Evolutionary conservation across 2,888 invertebrate genomes (phyloP).

Genomic region (Pristionchus arcanus): DNA sequence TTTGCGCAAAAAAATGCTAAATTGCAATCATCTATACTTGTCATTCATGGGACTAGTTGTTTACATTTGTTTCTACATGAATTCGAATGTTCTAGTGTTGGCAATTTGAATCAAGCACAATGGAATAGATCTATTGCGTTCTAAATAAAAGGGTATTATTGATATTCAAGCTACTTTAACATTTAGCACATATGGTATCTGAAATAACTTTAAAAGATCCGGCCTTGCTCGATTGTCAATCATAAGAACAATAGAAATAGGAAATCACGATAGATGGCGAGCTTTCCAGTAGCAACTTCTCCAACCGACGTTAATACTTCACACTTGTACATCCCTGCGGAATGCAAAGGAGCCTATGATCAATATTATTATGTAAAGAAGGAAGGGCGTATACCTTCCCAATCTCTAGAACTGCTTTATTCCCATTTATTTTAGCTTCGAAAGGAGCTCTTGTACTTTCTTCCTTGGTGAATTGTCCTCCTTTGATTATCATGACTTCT

Average conservation of each 20-base stretch:
- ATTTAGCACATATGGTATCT: too few species aligned
- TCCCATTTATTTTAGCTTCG: neutral
- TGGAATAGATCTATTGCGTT: too few species aligned
- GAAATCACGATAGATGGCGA: slow-evolving; percentile 22
- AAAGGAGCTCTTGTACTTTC: neutral
- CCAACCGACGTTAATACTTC: slow-evolving; percentile 5
- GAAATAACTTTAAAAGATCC: too few species aligned
- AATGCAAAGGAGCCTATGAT: neutral
- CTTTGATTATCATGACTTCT: neutral
- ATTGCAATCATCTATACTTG: too few species aligned
- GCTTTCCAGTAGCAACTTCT: neutral
- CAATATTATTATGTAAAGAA: neutral
- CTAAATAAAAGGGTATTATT: too few species aligned
- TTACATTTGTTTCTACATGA: too few species aligned
- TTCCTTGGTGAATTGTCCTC: slow-evolving; percentile 1
- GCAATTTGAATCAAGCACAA: too few species aligned
- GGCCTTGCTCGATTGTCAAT: too few species aligned
- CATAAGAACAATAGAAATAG: neutral
- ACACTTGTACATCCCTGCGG: slow-evolving; percentile 17
- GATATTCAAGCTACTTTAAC: too few species aligned
- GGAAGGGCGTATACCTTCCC: slow-evolving; percentile 9
- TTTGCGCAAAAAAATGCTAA: too few species aligned
- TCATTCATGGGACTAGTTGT: too few species aligned
- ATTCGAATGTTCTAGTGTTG: too few species aligned
- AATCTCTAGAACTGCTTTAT: slow-evolving; percentile 24